Evolutionary conservation across 2,797 vertebrate species (phyloP), one percentile per base, ranked within the genome.

Genomic region (Potorous gilbertii): DNA sequence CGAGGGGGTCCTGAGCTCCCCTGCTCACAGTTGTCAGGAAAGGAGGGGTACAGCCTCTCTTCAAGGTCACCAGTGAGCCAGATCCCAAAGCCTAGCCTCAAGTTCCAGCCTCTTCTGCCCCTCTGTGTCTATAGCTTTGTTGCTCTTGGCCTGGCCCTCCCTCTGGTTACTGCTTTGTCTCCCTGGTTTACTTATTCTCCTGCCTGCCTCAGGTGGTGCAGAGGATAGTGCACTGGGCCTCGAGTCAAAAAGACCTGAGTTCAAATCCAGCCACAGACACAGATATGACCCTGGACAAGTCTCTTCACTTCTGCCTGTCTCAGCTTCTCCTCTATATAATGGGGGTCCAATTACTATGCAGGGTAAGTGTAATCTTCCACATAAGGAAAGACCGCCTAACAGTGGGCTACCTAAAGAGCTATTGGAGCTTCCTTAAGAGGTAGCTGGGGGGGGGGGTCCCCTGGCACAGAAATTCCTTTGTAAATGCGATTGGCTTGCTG

Each of bases 171-270:
- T 87, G 3, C 5, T 87, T 6, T 8, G 21, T 27, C 74, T 46
- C 74, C 74, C 40, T 46, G n/a, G 40, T 81, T n/a, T 24, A 40
- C 40, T 81, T 27, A 11, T 21, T 46, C 74, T 87, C 40, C 57
- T 34, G 57, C 57, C 57, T 62, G 29, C 29, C 21, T 18, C 18
- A n/a, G 31, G 2, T 27, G 13, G 3, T 24, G 2, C 62, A 66
- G 34, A n/a, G 31, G 31, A 0, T 18, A 11, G 9, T 0, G 21
- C 2, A 1, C 3, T 50, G 74, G 24, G 9, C 24, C 40, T 27
- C 9, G 9, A 0, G 8, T 46, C 74, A 81, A 10, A 46, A 46
- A 87, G 40, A 50, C 40, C 40, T 50, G 21, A 46, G 24, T 50
- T 87, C 40, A 87, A 50, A 50, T 87, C 21, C 40, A 87, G 40